Evolutionary conservation across 2,888 invertebrate genomes (phyloP), one percentile per base, ranked within the genome.

Genomic region (Loripinus fragilis): DNA sequence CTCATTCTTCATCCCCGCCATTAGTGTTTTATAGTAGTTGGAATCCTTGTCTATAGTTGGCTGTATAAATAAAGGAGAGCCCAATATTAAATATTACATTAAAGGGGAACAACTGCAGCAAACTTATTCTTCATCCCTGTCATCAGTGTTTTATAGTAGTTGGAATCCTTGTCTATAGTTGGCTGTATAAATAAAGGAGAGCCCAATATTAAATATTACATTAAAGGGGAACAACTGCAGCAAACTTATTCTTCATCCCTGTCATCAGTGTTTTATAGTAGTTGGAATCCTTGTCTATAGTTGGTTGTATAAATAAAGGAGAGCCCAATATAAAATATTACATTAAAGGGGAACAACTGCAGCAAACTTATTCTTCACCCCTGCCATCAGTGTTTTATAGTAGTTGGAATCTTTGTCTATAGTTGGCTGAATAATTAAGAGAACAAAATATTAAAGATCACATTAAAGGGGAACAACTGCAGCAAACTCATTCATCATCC

Each of bases 1-100:
- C 17, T 88, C 88, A 2, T 78, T 82, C 75, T 87, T 88, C 86
- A 87, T 86, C 12, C 87, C 88, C 0, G 79, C 60, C 79, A 88
- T 78, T 52, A 86, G 45, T 20, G 85, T 88, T 68, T 86, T 88
- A 72, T 85, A 87, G 50, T 86, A 87, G 23, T 50, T 73, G 0
- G 80, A 72, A 60, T 86, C 85, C 42, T 80, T 75, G 52, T 83
- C 85, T 20, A 8, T 7, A 25, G 23, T 35, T 23, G 67, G 28
- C 41, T 65, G 60, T 38, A n/a, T n/a, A n/a, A n/a, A n/a, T n/a
- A n/a, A n/a, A n/a, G n/a, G n/a, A n/a, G n/a, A n/a, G n/a, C n/a
- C n/a, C n/a, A n/a, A n/a, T n/a, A n/a, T n/a, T n/a, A n/a, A n/a
- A n/a, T n/a, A n/a, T n/a, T n/a, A n/a, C n/a, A n/a, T n/a, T n/a